Conservation (phyloP, 2,113 vertebrate genomes). For the Reinhardtius hippoglossoides region DNA sequence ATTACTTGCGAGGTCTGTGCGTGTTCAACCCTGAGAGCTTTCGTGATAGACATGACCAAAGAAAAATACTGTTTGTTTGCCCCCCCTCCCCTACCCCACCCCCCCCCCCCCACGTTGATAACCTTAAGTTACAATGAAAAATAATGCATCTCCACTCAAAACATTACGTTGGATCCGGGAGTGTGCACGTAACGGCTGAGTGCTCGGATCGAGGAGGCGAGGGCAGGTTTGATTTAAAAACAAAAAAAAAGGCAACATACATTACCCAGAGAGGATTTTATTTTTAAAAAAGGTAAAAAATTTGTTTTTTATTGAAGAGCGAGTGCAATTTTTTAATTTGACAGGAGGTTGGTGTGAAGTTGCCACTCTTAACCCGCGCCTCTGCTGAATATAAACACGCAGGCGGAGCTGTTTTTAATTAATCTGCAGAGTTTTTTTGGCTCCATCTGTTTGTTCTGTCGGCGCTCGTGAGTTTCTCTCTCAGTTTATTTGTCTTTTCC, state of each 20-base stretch:
- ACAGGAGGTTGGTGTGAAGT: slow-evolving; percentile 28
- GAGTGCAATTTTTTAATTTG: slow-evolving; percentile 35
- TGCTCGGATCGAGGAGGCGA: slow-evolving; percentile 26
- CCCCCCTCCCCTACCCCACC: too few relatives aligned
- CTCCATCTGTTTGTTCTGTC: slow-evolving; percentile 63
- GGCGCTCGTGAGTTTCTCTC: neutral
- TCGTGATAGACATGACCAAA: slow-evolving; percentile 36
- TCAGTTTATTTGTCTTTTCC: slow-evolving; percentile 41
- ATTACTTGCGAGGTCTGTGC: slow-evolving; percentile 39
- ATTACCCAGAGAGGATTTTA: neutral
- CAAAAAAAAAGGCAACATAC: neutral
- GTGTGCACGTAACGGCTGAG: slow-evolving; percentile 52
- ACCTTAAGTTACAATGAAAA: slow-evolving; percentile 54
- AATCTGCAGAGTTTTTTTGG: slow-evolving; percentile 34
- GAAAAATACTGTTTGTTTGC: slow-evolving; percentile 53
- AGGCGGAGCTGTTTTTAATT: slow-evolving; percentile 50
- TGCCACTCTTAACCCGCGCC: slow-evolving; percentile 21
- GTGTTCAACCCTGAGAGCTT: slow-evolving; percentile 63
- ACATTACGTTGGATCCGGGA: slow-evolving; percentile 42
- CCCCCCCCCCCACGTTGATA: slow-evolving; percentile 40
- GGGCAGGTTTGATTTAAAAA: neutral
- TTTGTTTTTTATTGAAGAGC: neutral
- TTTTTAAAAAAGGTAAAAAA: neutral
- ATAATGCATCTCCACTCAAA: slow-evolving; percentile 62
- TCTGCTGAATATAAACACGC: slow-evolving; percentile 17